A percentile compares a stretch with the other conserved stretches of the same genome.
Conservation (phyloP, 2,888 invertebrate species). For the Noctua janthe region DNA sequence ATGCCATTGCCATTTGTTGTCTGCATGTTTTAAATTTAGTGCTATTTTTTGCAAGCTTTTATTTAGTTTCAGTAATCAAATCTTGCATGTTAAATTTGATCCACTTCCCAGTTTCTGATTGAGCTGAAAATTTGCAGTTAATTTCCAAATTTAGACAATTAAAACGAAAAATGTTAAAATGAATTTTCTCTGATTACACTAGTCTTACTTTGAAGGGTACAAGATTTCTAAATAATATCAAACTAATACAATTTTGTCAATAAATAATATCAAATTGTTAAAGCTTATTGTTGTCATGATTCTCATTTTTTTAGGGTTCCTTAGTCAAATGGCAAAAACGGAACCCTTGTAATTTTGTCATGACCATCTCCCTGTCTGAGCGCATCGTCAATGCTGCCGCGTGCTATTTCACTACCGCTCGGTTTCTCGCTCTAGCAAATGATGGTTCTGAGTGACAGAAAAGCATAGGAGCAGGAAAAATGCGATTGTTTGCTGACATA, state of each 20-base stretch:
- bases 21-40: not conserved
- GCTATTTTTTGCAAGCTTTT: not conserved
- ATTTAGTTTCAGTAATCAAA: not conserved
- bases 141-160: not conserved
- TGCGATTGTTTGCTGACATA: not conserved
- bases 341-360: not conserved
- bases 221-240: not conserved
- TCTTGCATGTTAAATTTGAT: not conserved
- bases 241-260: not conserved
- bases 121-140: not conserved
- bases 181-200: not conserved
- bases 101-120: not conserved
- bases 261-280: not conserved
- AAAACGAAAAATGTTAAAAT: too few species aligned
- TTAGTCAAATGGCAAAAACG: not conserved
- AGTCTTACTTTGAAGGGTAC: not conserved
- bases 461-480: not conserved
- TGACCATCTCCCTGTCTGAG: not conserved
- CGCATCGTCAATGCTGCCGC: not conserved
- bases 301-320: not conserved
- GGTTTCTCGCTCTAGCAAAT: not conserved
- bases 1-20: slow-evolving; percentile 6
- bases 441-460: not conserved
- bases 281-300: not conserved
- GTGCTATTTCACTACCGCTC: not conserved